Conservation (phyloP, 1,140 invertebrate species). For the Bombus superbus region DNA sequence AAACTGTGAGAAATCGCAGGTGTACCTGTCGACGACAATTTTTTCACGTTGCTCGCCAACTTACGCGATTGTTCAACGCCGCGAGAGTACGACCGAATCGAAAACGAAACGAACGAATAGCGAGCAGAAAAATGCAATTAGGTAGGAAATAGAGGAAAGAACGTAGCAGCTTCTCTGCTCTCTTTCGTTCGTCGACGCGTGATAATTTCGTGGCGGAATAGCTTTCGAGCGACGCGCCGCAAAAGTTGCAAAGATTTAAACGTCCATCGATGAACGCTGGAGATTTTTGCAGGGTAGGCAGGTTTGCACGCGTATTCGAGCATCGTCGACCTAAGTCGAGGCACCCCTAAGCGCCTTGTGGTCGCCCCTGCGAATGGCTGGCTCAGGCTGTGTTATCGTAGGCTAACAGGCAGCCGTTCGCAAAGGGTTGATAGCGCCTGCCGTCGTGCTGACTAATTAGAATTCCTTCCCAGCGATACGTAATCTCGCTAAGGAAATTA, state of each 20-base stretch:
- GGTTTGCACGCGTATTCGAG: background rate
- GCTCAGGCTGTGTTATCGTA: constrained; percentile 51
- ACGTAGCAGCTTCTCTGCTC: too few species aligned
- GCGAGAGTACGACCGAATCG: rapidly evolving
- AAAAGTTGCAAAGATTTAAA: background rate
- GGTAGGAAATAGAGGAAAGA: too few species aligned
- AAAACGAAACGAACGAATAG: too few species aligned
- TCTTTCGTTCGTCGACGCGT: too few species aligned
- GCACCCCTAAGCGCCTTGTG: constrained; percentile 44
- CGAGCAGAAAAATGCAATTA: too few species aligned
- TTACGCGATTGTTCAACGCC: too few species aligned
- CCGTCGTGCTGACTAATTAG: constrained; percentile 61
- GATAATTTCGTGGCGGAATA: too few species aligned
- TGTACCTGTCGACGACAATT: too few species aligned
- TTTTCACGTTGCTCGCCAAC: too few species aligned
- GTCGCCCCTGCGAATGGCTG: background rate
- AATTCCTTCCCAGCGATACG: constrained; percentile 51
- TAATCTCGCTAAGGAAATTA: constrained; percentile 32
- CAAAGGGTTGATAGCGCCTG: constrained; percentile 60
- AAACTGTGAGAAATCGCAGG: too few species aligned
- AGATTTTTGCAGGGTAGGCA: constrained; percentile 7
- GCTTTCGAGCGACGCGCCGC: too few species aligned
- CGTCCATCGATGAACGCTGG: background rate
- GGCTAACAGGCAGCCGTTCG: constrained; percentile 58
- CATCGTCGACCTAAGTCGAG: constrained; percentile 36